Evolutionary conservation across 2,797 vertebrate genomes (phyloP), one percentile per base, ranked within the genome.

Genomic region (Pempheris klunzingeri): DNA sequence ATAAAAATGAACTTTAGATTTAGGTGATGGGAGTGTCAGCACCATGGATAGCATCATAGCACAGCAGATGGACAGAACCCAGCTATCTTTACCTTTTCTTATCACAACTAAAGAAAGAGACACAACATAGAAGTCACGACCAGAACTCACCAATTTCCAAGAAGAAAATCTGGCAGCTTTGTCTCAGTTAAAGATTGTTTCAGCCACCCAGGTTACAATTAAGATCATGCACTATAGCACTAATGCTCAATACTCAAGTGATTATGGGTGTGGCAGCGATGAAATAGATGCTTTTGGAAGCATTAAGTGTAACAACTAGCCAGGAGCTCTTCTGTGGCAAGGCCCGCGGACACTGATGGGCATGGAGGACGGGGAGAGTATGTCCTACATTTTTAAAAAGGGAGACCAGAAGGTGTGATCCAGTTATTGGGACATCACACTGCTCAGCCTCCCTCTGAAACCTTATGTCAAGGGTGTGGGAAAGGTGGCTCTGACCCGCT

Each of bases 31-130:
- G 71, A 38, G 71, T 34, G 74, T 78, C 71, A 86, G 81, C 63
- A 86, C 81, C 81, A 78, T 1, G 78, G 84, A 85, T 0, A 85
- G 79, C 61, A 53, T 39, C 75, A 4, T 1, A 24, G n/a, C 28
- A 3, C 30, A 11, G 12, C 46, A 53, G 11, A 64, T 1, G 8
- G 7, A 50, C 30, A 46, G 1, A 54, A 22, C 12, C 3, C 10
- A 26, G 22, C 6, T 4, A 5, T 46, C 44, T 38, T 4, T 57
- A 8, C 18, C 5, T 38, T 8, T 26, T 4, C 6, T 32, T 22
- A n/a, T 20, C 1, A 18, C 1, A 11, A 57, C 28, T 8, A 26
- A 2, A 24, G 14, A 24, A 38, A 8, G 20, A 24, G 2, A 11
- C 14, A 20, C 24, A 53, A n/a, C n/a, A 4, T 2, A 39, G 6